phyloP scores from a whole-genome alignment of 2,888 invertebrate species.

The Helleia helle region DNA sequence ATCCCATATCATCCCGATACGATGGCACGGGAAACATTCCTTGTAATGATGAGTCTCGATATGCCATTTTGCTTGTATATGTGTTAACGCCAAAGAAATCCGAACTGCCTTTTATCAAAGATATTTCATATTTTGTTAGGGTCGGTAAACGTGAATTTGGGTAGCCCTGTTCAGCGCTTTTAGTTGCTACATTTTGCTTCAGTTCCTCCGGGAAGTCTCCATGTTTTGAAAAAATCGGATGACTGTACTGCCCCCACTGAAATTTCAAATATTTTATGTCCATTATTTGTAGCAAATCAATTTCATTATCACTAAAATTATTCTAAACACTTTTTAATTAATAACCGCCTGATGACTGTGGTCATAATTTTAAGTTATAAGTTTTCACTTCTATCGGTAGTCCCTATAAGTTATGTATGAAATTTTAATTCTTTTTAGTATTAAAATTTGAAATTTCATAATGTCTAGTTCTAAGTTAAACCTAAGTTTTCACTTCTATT shows the following conservation, averaged over 20 bases:
- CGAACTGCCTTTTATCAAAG: conserved; percentile 72
- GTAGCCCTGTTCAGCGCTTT: conserved; percentile 61
- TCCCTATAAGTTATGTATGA: too few relatives aligned
- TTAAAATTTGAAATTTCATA: too few relatives aligned
- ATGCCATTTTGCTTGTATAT: conserved; percentile 68
- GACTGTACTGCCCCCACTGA: conserved; percentile 57
- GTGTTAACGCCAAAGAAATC: conserved; percentile 81
- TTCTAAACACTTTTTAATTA: too few relatives aligned
- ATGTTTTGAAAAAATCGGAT: conserved; percentile 48
- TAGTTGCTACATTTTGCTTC: conserved; percentile 48
- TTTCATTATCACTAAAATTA: too few relatives aligned
- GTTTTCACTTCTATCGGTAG: too few relatives aligned
- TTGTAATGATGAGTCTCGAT: conserved; percentile 42
- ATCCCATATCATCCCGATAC: conserved; percentile 44
- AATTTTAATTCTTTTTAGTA: too few relatives aligned
- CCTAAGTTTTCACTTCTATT: too few relatives aligned
- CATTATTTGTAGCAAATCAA: too few relatives aligned
- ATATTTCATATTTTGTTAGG: conserved; percentile 71
- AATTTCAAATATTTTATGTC: conserved; percentile 23
- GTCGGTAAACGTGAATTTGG: conserved; percentile 54
- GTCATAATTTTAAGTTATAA: too few relatives aligned
- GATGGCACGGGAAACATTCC: conserved; percentile 51
- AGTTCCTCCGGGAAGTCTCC: conserved; percentile 68
- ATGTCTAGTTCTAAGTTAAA: too few relatives aligned
- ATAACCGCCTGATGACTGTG: too few relatives aligned